These are phyloP conservation scores for Calameuta filiformis DNA, from an alignment of 2,888 invertebrate genomes.

Conservation along the genomic window DNA sequence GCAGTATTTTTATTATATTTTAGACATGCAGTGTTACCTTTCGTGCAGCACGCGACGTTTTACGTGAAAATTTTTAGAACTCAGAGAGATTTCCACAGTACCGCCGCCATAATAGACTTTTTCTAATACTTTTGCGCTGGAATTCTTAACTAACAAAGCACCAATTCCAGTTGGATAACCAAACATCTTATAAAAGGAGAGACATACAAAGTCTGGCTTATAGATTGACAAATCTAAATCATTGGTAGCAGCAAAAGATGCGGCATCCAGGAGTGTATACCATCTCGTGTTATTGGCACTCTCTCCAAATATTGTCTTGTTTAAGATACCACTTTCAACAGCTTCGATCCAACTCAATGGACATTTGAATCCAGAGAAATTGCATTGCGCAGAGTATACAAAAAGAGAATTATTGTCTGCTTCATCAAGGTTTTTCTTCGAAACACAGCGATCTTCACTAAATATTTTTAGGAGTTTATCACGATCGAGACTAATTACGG, in stretches of 20 bases:
- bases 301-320: constrained; percentile 61
- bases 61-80: constrained; percentile 77
- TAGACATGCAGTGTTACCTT: constrained; percentile 69
- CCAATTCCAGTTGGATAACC: constrained; percentile 96
- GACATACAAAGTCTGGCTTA: constrained; percentile 88
- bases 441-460: constrained; percentile 57
- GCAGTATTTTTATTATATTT: neutral
- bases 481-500: constrained; percentile 71
- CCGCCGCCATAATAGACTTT: constrained; percentile 94
- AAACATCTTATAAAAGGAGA: constrained; percentile 98
- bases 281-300: constrained; percentile 69
- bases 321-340: constrained; percentile 72
- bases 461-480: constrained; percentile 69
- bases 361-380: constrained; percentile 93
- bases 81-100: constrained; percentile 87
- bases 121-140: constrained; percentile 71
- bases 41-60: constrained; percentile 77
- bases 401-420: constrained; percentile 72
- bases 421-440: constrained; percentile 14
- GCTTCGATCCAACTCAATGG: constrained; percentile 78
- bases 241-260: constrained; percentile 82
- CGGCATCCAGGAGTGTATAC: constrained; percentile 89
- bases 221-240: constrained; percentile 77
- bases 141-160: constrained; percentile 82
- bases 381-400: constrained; percentile 92